These are phyloP conservation scores for Lochmaea capreae DNA, from an alignment of 2,888 invertebrate genomes.

Conservation along the genomic window DNA sequence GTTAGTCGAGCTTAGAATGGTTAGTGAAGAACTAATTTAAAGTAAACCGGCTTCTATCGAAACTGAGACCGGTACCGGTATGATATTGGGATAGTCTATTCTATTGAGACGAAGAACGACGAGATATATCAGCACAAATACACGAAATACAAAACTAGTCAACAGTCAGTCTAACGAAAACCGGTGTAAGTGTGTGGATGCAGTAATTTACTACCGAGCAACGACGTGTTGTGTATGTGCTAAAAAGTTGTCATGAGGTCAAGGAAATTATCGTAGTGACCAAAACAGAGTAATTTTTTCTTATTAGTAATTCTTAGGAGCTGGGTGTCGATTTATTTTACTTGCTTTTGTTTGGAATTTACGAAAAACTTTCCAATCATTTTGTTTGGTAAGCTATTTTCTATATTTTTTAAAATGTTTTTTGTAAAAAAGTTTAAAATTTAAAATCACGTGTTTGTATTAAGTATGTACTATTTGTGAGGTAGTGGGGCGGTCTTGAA, in stretches of 20 bases:
- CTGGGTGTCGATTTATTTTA: too few species aligned
- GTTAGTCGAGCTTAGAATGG: background rate
- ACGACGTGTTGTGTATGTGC: slow-evolving; percentile 27
- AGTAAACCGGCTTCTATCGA: background rate
- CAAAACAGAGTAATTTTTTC: background rate
- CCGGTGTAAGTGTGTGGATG: slow-evolving; percentile 2
- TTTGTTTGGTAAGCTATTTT: too few species aligned
- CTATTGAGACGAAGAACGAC: slow-evolving; percentile 4
- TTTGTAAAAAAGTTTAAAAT: too few species aligned
- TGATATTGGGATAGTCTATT: background rate
- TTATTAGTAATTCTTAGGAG: background rate
- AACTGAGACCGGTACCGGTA: slow-evolving; percentile 12
- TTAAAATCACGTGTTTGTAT: too few species aligned
- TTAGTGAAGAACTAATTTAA: background rate
- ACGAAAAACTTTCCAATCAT: too few species aligned
- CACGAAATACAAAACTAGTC: slow-evolving; percentile 13
- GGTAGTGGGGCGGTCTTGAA: too few species aligned
- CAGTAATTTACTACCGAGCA: background rate
- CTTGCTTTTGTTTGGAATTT: too few species aligned
- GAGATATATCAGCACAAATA: slow-evolving; percentile 7
- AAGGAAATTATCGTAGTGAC: slow-evolving; percentile 33
- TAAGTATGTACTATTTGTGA: too few species aligned
- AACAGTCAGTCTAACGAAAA: slow-evolving; percentile 10
- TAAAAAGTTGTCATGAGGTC: slow-evolving; percentile 38
- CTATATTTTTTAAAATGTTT: too few species aligned